Evolutionary conservation across 2,797 vertebrate species (phyloP), one percentile per base, ranked within the genome.

Genomic region (Manis pentadactyla): DNA sequence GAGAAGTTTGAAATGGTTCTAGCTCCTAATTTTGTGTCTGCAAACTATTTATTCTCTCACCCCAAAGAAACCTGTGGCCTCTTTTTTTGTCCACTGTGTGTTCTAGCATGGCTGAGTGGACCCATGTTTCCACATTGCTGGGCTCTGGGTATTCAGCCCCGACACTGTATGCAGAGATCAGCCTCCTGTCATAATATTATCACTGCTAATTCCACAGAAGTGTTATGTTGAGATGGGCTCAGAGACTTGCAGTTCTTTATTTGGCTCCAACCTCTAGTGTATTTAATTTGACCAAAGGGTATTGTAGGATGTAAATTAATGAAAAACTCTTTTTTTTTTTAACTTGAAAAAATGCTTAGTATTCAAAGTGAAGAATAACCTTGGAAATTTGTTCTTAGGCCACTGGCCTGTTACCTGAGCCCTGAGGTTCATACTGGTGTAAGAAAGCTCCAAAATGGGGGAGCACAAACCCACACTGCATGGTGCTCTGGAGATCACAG

Each of bases 201-300:
- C 90, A n/a, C 49, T 61, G 84, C 63, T 95, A 87, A 75, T 96
- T 96, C 91, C 27, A 6, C 7, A 0, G 29, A 90, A 57, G 57
- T 68, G 23, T 96, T n/a, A 55, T 46, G 51, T 51, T 82, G 82
- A 96, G 88, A 92, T 73, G 84, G 84, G 42, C 79, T 91, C 42
- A 61, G 29, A 91, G 73, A 4, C 85, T 77, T 90, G 63, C 37
- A 25, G 13, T 82, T 90, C 88, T 51, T 94, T 89, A 93, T 90
- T 95, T 82, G 90, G 68, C 68, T 97, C 92, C 31, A 19, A 78
- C 49, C 18, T 92, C 77, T 79, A 55, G 46, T 63, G n/a, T 71
- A 81, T 96, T 85, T 87, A 93, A 93, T 87, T 95, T 78, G 78
- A 95, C 55, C 66, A 84, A 96, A 69, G 68, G 49, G 27, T 23